Evolutionary conservation across 2,113 vertebrate species (phyloP).

Genomic region (Heteronetta atricapilla): DNA sequence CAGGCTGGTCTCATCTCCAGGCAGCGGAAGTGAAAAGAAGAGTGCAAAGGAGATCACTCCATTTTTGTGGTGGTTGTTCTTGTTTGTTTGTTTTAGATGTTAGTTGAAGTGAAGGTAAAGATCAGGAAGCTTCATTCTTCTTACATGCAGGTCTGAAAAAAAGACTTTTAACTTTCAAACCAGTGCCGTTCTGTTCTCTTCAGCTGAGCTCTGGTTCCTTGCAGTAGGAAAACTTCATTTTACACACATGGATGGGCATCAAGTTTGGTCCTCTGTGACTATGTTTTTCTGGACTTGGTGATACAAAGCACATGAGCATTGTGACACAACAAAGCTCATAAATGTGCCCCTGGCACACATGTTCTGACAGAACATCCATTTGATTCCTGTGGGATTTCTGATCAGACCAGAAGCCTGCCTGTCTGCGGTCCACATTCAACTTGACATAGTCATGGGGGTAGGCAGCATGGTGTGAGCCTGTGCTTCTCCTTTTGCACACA

Average conservation of each 20-base stretch:
- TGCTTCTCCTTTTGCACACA: not conserved
- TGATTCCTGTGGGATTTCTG: not conserved
- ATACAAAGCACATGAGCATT: not conserved
- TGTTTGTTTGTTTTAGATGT: not conserved
- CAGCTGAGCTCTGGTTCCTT: not conserved
- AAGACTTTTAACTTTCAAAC: not conserved
- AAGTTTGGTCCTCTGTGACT: rapidly evolving
- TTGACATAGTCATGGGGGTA: not conserved
- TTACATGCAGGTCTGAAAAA: not conserved
- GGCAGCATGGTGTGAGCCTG: not conserved
- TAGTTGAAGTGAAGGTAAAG: not conserved
- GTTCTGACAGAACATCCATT: not conserved
- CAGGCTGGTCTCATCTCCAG: not conserved
- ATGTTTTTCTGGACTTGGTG: not conserved
- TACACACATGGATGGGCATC: rapidly evolving
- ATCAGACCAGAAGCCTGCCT: not conserved
- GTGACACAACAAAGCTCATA: not conserved
- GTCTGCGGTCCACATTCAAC: rapidly evolving
- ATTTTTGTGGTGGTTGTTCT: not conserved
- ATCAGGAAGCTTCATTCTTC: not conserved
- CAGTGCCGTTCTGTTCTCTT: not conserved
- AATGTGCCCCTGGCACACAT: not conserved
- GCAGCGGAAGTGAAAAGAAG: not conserved
- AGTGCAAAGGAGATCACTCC: not conserved
- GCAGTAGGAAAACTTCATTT: not conserved